These are phyloP conservation scores for Odontamblyopus lacepedii DNA, from an alignment of 2,797 vertebrate species.

Conservation along the genomic window DNA sequence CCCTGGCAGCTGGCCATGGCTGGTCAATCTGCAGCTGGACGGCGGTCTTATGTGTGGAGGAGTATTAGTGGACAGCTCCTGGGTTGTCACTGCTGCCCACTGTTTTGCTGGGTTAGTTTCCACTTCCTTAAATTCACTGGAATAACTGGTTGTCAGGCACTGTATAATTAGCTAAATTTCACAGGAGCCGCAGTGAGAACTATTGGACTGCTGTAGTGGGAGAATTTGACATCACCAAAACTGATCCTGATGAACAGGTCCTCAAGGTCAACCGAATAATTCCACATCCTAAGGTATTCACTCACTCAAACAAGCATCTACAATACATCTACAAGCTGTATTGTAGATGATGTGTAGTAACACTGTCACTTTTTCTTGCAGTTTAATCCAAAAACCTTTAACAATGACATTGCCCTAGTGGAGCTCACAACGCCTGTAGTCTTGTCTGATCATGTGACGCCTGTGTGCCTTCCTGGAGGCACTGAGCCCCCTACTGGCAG, in stretches of 20 bases:
- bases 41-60: conserved; percentile 92
- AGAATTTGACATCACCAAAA: conserved; percentile 84
- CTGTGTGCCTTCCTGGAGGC: conserved; percentile 88
- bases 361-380: conserved; percentile 50
- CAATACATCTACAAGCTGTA: not conserved
- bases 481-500: conserved; percentile 83
- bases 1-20: conserved; percentile 91
- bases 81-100: conserved; percentile 93
- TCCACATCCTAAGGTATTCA: conserved; percentile 89
- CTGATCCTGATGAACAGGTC: conserved; percentile 76
- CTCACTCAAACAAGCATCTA: not conserved
- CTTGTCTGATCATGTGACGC: conserved; percentile 72
- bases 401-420: conserved; percentile 90
- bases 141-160: not conserved
- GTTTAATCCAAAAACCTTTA: conserved; percentile 93
- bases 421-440: conserved; percentile 83
- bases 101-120: conserved; percentile 87
- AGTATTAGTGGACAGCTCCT: conserved; percentile 87
- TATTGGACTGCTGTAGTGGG: conserved; percentile 90
- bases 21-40: conserved; percentile 88
- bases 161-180: not conserved
- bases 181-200: conserved; percentile 86
- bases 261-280: conserved; percentile 89
- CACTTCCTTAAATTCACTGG: not conserved
- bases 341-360: not conserved